Percentiles rank a stretch among this genome's conserved stretches.
Conservation (phyloP, 2,113 vertebrate genomes). For the Gopherus flavomarginatus region DNA sequence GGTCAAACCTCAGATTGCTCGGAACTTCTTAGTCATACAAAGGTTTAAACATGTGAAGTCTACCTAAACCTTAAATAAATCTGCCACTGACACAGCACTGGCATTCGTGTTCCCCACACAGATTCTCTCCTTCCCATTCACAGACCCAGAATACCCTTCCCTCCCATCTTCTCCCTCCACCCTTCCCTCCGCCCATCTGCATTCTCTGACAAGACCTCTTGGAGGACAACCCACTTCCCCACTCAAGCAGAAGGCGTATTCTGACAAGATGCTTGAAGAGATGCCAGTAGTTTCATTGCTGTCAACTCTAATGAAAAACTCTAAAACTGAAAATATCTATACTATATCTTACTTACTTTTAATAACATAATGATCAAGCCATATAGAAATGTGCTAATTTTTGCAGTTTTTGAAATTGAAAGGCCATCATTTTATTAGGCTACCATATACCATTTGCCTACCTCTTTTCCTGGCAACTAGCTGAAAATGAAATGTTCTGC, state of each 20-base stretch:
- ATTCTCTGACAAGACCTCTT: background rate
- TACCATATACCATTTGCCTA: conserved; percentile 33
- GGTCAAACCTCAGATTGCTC: background rate
- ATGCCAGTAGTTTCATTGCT: background rate
- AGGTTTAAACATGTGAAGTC: background rate
- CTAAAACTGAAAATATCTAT: background rate
- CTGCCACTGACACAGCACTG: background rate
- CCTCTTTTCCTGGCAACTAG: conserved; percentile 7
- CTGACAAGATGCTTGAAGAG: background rate
- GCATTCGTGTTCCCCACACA: background rate
- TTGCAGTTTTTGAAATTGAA: conserved; percentile 14
- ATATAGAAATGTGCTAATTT: background rate
- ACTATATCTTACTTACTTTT: background rate
- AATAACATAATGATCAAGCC: background rate
- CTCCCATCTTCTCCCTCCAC: too few species aligned
- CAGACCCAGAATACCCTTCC: background rate
- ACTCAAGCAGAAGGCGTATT: background rate
- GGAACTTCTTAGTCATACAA: background rate
- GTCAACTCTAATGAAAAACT: background rate
- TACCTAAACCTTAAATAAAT: background rate
- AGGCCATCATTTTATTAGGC: background rate
- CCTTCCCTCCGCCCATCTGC: background rate
- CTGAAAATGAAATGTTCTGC: conserved; percentile 46
- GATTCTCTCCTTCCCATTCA: background rate
- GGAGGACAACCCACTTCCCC: background rate